Base-by-base conservation (phyloP, 1,140 invertebrate species). In the Drosophila bocki region DNA sequence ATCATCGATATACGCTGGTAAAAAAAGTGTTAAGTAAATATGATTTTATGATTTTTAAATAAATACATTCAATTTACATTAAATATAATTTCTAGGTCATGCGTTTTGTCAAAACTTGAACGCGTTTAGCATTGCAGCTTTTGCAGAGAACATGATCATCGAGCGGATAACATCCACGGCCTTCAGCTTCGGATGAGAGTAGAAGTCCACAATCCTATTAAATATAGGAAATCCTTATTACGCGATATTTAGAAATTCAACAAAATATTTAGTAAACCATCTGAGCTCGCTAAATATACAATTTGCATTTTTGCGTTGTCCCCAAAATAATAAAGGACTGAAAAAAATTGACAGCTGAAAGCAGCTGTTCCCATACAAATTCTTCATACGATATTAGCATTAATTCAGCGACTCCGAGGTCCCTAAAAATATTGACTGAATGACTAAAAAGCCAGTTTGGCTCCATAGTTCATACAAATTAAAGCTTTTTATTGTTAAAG, bases 131-230 rank as follows among this genome's bases (percentile, higher is more conserved):
- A 94, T 99, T 99, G 92, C 99, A 99, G 91, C 96, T 97, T 94
- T 99, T 99, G 93, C 99, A 99, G 26, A 99, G 94, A 69, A 99
- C 97, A 93, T 99, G 98, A 86, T 97, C 98, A 94, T 99, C 99
- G 35, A 99, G 93, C 8, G 99, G 99, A 93, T 99, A 99, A 93
- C 99, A 99, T 6, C 98, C 98, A 50, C 97, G 95, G 0, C 98
- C 98, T 93, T 99, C 98, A 15, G 97, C 96, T 93, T 99, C 98
- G 1, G 98, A 99, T 8, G 98, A 97, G 53, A 99, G 93, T 56
- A 98, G 93, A 15, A 99, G 93, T 9, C 97, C 97, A 94, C 99
- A 99, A 93, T 99, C 98, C 96, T 97, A 80, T 45, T 59, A 41
- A 39, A 58, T 15, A 15, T 19, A 59, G 19, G 17, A 54, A 11